These are phyloP conservation scores for Andrena minutula DNA, from an alignment of 2,888 invertebrate species.

Conservation along the genomic window DNA sequence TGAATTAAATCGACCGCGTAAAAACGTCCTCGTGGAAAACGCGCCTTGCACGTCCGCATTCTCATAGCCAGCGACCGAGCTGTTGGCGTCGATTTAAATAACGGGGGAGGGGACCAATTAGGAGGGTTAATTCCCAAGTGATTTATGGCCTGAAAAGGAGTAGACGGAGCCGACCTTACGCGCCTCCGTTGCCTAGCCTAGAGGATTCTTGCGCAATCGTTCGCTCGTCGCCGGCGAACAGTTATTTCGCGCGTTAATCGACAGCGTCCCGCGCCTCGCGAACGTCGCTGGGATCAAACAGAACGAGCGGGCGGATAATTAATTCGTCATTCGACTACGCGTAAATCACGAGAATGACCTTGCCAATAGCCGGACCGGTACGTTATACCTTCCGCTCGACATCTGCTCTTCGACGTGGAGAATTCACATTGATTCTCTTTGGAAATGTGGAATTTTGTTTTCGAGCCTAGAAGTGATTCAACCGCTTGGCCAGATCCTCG, in stretches of 20 bases:
- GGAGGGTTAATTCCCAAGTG: constrained; percentile 78
- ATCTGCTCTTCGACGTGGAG: not conserved
- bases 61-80: constrained; percentile 20
- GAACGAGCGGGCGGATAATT: constrained; percentile 26
- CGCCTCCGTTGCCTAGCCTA: constrained; percentile 37
- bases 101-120: constrained; percentile 74
- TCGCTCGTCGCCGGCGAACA: constrained; percentile 42
- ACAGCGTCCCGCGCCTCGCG: constrained; percentile 1
- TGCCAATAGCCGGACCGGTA: not conserved
- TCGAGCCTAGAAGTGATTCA: constrained; percentile 48
- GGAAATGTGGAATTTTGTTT: constrained; percentile 43
- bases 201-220: constrained; percentile 67
- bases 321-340: constrained; percentile 26
- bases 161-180: constrained; percentile 61
- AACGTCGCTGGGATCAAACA: constrained; percentile 7
- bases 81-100: constrained; percentile 73
- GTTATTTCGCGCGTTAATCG: constrained; percentile 55
- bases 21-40: constrained; percentile 38
- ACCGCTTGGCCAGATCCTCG: constrained; percentile 57
- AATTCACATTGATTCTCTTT: not conserved
- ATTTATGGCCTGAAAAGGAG: constrained; percentile 74
- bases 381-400: not conserved
- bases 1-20: constrained; percentile 57
- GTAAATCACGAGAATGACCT: constrained; percentile 29
- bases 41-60: constrained; percentile 48